A percentile compares a stretch with the other conserved stretches of the same genome.
These are phyloP conservation scores for Dysidea cf. avara DNA, from an alignment of 37 sponge, comb jelly and placozoan genomes.

Conservation along the genomic window DNA sequence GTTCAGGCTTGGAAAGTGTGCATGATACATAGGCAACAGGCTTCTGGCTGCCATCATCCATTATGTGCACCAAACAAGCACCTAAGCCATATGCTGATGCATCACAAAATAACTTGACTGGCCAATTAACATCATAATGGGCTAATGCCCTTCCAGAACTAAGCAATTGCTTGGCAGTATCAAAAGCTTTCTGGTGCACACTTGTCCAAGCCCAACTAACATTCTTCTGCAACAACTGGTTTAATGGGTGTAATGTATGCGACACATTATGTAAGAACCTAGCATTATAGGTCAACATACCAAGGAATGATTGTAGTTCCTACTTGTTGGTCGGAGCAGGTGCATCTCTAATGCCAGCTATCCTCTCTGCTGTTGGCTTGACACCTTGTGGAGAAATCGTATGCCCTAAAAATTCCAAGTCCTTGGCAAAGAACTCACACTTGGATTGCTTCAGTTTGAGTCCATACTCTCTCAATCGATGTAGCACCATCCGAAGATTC, in stretches of 20 bases:
- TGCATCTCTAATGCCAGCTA: constrained; percentile 25
- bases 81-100: too few species aligned
- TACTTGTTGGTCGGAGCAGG: constrained; percentile 22
- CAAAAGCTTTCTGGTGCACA: constrained; percentile 23
- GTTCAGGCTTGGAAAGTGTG: constrained; percentile 17
- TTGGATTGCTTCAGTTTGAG: constrained; percentile 32
- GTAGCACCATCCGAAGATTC: too few species aligned
- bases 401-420: constrained; percentile 31
- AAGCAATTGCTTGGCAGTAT: constrained; percentile 36
- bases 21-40: constrained; percentile 31
- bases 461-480: background rate
- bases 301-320: constrained; percentile 42
- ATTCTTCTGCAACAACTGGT: constrained; percentile 47
- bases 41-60: too few species aligned
- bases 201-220: constrained; percentile 15
- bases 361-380: constrained; percentile 37
- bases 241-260: constrained; percentile 28
- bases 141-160: constrained; percentile 35
- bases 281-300: constrained; percentile 55
- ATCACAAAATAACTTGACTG: too few species aligned
- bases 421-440: constrained; percentile 41
- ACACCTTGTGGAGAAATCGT: constrained; percentile 35
- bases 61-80: too few species aligned
- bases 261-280: constrained; percentile 44
- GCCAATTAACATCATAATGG: constrained; percentile 11